Conservation (phyloP, 30 jellyfish, hydroid and myxozoan genomes). For the Aurelia sp. region DNA sequence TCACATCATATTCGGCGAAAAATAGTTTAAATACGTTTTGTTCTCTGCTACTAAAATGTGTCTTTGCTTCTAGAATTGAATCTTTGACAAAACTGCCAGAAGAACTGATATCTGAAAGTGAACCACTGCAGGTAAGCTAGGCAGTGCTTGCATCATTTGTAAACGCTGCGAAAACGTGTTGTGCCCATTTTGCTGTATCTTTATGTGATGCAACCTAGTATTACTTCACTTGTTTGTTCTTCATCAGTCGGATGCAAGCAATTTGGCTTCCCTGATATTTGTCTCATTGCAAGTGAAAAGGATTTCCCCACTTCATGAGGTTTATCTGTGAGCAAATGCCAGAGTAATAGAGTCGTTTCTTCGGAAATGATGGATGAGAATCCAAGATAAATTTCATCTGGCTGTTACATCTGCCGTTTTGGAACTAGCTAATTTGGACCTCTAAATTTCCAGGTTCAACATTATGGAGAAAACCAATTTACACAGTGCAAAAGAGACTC, state of each 20-base stretch:
- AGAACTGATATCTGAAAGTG: constrained; percentile 76
- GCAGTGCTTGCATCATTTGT: not conserved
- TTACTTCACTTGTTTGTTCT: no score
- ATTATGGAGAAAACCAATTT: constrained; percentile 69
- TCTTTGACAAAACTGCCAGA: constrained; percentile 80
- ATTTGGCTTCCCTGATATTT: no score
- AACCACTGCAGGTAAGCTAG: constrained; percentile 73
- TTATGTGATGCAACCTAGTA: no score
- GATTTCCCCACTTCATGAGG: no score
- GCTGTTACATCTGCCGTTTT: no score
- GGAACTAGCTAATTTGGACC: not conserved
- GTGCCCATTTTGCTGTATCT: not conserved
- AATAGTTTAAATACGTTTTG: not conserved
- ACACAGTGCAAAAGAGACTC: constrained; percentile 81
- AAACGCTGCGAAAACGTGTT: not conserved
- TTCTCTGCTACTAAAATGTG: not conserved
- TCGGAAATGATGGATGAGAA: no score
- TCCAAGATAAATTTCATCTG: no score
- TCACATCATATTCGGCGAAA: no score
- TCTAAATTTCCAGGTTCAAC: constrained; percentile 52
- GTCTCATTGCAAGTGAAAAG: no score
- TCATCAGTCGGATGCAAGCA: no score
- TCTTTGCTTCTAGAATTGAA: constrained; percentile 43
- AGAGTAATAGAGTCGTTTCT: no score
- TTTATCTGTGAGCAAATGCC: no score